Base-by-base conservation (phyloP, 2,113 vertebrate species). In the Cricetomys ansorgei region DNA sequence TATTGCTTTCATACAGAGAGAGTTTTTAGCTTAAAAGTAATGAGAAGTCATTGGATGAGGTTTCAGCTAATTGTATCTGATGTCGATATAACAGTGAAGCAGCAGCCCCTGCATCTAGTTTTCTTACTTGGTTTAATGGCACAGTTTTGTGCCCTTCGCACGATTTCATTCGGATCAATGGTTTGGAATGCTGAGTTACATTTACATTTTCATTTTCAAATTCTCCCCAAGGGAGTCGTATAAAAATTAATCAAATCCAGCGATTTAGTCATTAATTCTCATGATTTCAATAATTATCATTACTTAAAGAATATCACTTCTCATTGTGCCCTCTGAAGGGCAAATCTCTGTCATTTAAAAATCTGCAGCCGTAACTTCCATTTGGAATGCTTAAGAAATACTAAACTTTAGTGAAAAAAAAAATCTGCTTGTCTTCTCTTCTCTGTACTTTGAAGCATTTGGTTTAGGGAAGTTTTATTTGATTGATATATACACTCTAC, bases 291-390 rank as follows among this genome's bases (percentile, higher is more conserved):
- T 70, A 88, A 88, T 96, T 94, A 81, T 57, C 55, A 84, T 73
- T 92, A 96, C 85, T 92, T 96, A 50, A 92, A 92, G 93, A 93
- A 67, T 23, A 93, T 27, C 5, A 67, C 37, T 92, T 85, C 79
- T 88, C 62, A 87, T n/a, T 84, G 93, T 77, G n/a, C 7, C 34
- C 16, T 87, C 23, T 95, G 50, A 96, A 97, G 50, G 31, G 31
- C 53, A 95, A 81, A 85, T 48, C 27, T 37, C 64, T 53, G 92
- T 95, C 73, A 73, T 62, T 93, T 96, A 76, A 81, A 96, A 72
- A 65, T 62, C 86, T 6, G 67, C 17, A 73, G 67, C 31, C 31
- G 65, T 73, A 93, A 67, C 37, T 84, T 53, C 13, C 73, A 50
- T 89, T 89, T 87, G 55, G 88, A 94, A 64, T 45, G 57, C 43